Evolutionary conservation across 2,113 vertebrate species (phyloP).

Genomic region (Cryptotis parvus): DNA sequence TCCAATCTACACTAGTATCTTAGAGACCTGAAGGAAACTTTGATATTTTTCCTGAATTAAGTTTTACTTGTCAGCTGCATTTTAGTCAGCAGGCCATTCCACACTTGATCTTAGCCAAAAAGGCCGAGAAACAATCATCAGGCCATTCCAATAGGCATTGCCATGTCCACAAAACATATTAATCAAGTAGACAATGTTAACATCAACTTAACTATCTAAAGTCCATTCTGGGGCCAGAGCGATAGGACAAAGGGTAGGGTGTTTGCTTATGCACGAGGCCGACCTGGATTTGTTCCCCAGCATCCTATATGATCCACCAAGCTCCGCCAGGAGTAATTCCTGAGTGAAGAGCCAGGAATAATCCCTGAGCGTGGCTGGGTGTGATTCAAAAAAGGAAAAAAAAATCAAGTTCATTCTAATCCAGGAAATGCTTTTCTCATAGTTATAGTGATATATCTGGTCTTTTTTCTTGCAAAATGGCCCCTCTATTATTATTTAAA

Average conservation of each 20-base stretch:
- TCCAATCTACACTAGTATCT: background rate
- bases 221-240: too few relatives aligned
- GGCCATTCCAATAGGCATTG: background rate
- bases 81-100: background rate
- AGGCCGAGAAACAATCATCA: too few relatives aligned
- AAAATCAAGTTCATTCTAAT: background rate
- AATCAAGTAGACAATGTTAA: background rate
- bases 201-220: too few relatives aligned
- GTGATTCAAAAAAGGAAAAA: too few relatives aligned
- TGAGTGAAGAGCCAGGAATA: too few relatives aligned
- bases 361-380: too few relatives aligned
- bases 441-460: background rate
- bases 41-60: constrained; percentile 32
- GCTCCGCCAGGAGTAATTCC: too few relatives aligned
- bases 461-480: constrained; percentile 19
- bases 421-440: constrained; percentile 39
- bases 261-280: too few relatives aligned
- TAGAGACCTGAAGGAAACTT: background rate
- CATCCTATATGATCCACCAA: too few relatives aligned
- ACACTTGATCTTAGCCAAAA: too few relatives aligned
- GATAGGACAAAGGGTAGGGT: too few relatives aligned
- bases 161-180: constrained; percentile 20
- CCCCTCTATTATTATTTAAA: background rate
- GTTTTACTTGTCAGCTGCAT: background rate
- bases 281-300: too few relatives aligned